Evolutionary conservation across 2,888 invertebrate species (phyloP), one percentile per base, ranked within the genome.

Genomic region (Eilema depressum): DNA sequence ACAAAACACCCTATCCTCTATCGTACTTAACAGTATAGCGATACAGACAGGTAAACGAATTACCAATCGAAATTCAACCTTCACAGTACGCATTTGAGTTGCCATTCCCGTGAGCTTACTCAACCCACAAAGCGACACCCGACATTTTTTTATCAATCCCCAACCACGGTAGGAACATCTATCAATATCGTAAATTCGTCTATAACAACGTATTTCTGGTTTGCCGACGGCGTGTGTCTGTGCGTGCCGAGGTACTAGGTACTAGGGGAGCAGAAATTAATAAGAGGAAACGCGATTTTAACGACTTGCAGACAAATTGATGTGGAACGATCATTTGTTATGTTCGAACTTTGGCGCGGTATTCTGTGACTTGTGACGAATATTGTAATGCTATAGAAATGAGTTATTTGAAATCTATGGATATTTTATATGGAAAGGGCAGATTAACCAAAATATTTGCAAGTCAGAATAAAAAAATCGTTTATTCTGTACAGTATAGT

Each of bases 251-350:
- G 74, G 62, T 37, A 57, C 68, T 53, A 56, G 28, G 80, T 82
- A 81, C 80, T 78, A 82, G 85, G 90, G 91, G 91, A 89, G 88
- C 89, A 90, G 88, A 93, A 93, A 94, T 94, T 94, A 92, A 91
- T 92, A 91, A 89, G 90, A 89, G 91, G 91, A 91, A 92, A 92
- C 92, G 88, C 87, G 89, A 91, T 91, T 92, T 91, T 92, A 92
- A 92, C 92, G 91, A 92, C 91, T 89, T 86, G 87, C 88, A 89
- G 90, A 91, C 90, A 91, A 92, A 92, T 92, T 92, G 92, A 91
- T 86, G 89, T 84, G 88, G 91, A 91, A 90, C 89, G 91, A 91
- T 92, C 92, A 90, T 92, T 92, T 93, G 92, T 92, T 89, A 89
- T 84, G 86, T 88, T 90, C 86, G 86, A 88, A 88, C 82, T 85